Evolutionary conservation across 2,113 vertebrate genomes (phyloP).

Genomic region (Plecotus auritus): DNA sequence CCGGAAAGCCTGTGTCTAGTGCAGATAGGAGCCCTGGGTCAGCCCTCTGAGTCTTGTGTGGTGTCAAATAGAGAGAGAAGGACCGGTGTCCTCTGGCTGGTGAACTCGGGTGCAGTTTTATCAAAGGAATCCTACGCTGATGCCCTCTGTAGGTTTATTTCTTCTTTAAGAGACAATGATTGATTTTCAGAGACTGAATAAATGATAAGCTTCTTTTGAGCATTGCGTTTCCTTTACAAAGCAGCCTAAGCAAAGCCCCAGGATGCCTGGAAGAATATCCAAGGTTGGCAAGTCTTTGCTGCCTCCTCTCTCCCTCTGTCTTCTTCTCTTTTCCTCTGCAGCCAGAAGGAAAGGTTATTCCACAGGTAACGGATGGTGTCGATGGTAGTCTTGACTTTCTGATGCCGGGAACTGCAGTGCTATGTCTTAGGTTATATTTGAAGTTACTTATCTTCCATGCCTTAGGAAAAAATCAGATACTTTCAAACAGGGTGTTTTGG

Average conservation of each 20-base stretch:
- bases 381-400: background rate
- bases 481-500: background rate
- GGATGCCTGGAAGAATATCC: background rate
- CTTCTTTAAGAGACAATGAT: background rate
- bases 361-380: background rate
- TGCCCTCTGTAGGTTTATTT: background rate
- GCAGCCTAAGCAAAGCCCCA: background rate
- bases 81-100: background rate
- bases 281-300: background rate
- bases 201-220: background rate
- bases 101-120: background rate
- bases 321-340: background rate
- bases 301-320: background rate
- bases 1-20: background rate
- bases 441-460: background rate
- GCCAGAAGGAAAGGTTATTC: background rate
- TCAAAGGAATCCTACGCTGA: background rate
- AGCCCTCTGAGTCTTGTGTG: background rate
- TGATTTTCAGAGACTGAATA: background rate
- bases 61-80: background rate
- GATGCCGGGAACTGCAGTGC: background rate
- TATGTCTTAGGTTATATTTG: background rate
- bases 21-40: background rate
- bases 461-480: background rate
- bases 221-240: background rate